Conservation (phyloP, 2,113 vertebrate species). For the Python bivittatus region DNA sequence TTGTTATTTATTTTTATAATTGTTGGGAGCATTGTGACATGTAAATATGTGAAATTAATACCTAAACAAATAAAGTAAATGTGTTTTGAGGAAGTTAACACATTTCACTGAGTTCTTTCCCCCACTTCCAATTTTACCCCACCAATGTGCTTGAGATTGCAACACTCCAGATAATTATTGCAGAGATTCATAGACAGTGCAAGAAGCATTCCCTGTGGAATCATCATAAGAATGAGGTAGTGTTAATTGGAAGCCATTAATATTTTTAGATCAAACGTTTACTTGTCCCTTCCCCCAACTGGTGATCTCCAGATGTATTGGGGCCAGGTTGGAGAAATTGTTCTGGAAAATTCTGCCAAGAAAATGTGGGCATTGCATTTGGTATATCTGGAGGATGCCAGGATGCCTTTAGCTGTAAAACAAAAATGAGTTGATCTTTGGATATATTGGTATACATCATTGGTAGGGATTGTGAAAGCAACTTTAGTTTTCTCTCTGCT, state of each 20-base stretch:
- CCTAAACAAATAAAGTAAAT: background rate
- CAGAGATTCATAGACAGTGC: background rate
- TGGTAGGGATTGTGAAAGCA: background rate
- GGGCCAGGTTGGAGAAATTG: background rate
- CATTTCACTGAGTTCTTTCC: background rate
- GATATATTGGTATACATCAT: background rate
- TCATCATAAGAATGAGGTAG: background rate
- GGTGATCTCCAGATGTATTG: background rate
- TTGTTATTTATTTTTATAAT: background rate
- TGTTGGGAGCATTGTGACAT: background rate
- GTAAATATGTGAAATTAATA: background rate
- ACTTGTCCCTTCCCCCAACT: background rate
- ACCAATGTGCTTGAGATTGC: background rate
- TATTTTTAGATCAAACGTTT: background rate
- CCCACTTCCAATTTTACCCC: background rate
- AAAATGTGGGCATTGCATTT: background rate
- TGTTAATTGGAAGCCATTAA: slow-evolving; percentile 1
- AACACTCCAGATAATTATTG: background rate
- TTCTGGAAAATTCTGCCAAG: background rate
- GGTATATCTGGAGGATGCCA: background rate
- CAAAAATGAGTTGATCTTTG: background rate
- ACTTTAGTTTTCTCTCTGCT: background rate
- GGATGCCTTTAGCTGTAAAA: background rate
- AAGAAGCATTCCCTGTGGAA: too few relatives aligned
- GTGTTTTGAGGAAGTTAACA: too few relatives aligned